phyloP scores from a whole-genome alignment of 2,113 vertebrate species.

The Ciconia maguari region DNA sequence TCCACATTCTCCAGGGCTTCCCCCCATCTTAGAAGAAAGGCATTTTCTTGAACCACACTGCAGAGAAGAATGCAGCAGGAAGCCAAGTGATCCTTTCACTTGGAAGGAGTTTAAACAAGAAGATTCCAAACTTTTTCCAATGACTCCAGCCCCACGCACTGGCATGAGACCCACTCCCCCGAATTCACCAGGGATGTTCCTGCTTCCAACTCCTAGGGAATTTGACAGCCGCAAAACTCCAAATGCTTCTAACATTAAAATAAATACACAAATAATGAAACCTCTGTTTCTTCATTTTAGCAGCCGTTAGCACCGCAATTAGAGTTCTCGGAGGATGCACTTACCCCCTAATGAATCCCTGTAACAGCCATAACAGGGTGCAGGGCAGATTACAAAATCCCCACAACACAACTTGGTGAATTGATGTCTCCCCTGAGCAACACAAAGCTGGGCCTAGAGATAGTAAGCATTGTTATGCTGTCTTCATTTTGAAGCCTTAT shows the following conservation, averaged over 20 bases:
- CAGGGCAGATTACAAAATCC: conserved; percentile 47
- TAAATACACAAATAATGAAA: background rate
- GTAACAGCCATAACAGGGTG: conserved; percentile 40
- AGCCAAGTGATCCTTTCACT: conserved; percentile 31
- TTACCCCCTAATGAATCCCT: conserved; percentile 48
- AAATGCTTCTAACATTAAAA: background rate
- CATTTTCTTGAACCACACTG: conserved; percentile 52
- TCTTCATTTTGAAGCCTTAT: background rate
- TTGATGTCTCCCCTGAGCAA: conserved; percentile 41
- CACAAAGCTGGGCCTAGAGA: background rate
- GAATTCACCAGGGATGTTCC: background rate
- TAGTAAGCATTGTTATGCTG: background rate
- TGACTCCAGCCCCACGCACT: background rate
- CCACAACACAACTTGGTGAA: background rate
- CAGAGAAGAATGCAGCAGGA: conserved; percentile 48
- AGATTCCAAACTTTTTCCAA: conserved; percentile 23
- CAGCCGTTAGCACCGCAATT: background rate
- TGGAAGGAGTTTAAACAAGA: conserved; percentile 47
- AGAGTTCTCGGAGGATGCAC: conserved; percentile 6
- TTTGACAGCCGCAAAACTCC: background rate
- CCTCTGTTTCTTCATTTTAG: conserved; percentile 3
- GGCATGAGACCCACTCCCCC: background rate
- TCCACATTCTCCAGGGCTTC: conserved; percentile 35
- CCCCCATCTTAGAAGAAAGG: conserved; percentile 18
- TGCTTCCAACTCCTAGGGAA: background rate